Base-by-base conservation (phyloP, 2,888 invertebrate species). In the Ditylenchus weischeri region DNA sequence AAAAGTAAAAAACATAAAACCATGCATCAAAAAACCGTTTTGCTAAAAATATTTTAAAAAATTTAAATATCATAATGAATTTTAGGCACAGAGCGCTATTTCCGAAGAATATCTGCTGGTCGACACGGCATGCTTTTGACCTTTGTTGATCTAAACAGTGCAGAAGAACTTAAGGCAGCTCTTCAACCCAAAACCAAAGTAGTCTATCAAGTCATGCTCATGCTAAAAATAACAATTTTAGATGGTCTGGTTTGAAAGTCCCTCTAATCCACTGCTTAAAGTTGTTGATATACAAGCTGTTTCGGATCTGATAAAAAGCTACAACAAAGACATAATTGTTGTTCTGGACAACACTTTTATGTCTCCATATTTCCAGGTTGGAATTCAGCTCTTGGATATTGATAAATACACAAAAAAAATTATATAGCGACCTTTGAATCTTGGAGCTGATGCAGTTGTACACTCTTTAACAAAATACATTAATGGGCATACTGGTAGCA, bases 391-490 rank as follows among this genome's bases (percentile, higher is more conserved):
- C 29, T 5, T 29, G 29, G 29, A 2, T 29, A 29, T 5, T 29
- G 29, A 2, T 5, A 29, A 2, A 29, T 29, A 29, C n/a, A n/a
- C n/a, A n/a, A n/a, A n/a, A n/a, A n/a, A n/a, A n/a, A n/a, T n/a
- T n/a, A 38, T 83, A 62, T 83, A 95, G 89, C 87, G 89, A 69
- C 96, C 96, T 0, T 84, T 98, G 65, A 88, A 89, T 35, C 87
- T 93, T 48, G 96, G 95, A 0, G 94, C 92, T 0, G 94, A 98
- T 84, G 86, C 95, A 65, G 90, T 90, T 1, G 86, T 91, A 77
- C 93, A 96, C 85, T 96, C 96, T 0, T 82, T 94, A 65, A 93
- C 94, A 0, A 98, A 98, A 85, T 98, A 95, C 83, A 91, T 98
- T 89, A 98, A 98, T 85, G 96, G 96, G 0, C 96, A 98, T 85